phyloP scores from a whole-genome alignment of 2,888 invertebrate genomes.

The Mimachlamys varia region DNA sequence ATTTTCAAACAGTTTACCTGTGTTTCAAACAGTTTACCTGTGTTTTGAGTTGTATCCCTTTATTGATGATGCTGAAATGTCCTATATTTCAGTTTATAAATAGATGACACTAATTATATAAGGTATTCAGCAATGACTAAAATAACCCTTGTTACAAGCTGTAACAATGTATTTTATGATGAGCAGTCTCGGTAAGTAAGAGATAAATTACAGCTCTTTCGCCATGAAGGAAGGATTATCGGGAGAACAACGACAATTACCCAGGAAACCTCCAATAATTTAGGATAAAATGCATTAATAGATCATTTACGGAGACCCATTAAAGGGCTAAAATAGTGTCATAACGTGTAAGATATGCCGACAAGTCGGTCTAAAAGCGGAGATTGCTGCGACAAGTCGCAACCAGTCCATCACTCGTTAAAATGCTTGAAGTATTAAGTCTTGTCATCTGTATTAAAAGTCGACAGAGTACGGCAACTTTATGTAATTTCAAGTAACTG shows the following conservation, averaged over 20 bases:
- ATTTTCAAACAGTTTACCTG: too few relatives aligned
- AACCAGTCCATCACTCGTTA: not conserved
- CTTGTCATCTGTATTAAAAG: not conserved
- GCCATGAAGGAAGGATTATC: not conserved
- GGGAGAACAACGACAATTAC: not conserved
- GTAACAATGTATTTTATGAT: not conserved
- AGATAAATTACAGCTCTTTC: not conserved
- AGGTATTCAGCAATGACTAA: too few relatives aligned
- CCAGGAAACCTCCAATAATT: not conserved
- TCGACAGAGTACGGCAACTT: not conserved
- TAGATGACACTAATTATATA: too few relatives aligned
- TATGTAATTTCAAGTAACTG: not conserved
- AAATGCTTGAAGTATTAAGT: not conserved
- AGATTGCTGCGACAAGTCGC: not conserved
- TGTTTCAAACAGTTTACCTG: too few relatives aligned
- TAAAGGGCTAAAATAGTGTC: not conserved
- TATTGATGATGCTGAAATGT: too few relatives aligned
- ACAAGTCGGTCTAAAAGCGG: not conserved
- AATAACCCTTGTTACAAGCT: not conserved
- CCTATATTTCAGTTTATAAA: too few relatives aligned
- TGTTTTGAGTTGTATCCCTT: too few relatives aligned
- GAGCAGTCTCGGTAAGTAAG: not conserved
- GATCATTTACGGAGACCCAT: not conserved
- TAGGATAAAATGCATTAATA: not conserved
- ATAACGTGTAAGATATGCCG: not conserved